These are phyloP conservation scores for Enteromius viviparus DNA, from an alignment of 2,797 vertebrate genomes.

Conservation along the genomic window DNA sequence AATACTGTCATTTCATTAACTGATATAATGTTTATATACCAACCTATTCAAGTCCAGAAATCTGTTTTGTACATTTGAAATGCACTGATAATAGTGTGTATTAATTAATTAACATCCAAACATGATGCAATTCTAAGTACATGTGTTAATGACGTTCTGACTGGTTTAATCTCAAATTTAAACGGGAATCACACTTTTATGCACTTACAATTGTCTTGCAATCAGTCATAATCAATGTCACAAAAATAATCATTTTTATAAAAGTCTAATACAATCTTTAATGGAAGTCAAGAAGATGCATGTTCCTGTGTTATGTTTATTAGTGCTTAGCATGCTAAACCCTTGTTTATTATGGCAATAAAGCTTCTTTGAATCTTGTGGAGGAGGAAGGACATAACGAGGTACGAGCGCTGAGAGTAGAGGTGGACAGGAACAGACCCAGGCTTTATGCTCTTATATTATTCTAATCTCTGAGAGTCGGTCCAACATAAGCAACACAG, in stretches of 20 bases:
- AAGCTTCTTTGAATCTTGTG: conserved; percentile 6
- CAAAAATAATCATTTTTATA: neutral
- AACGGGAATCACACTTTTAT: neutral
- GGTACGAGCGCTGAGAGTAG: conserved; percentile 37
- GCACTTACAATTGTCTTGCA: neutral
- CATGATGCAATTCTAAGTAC: neutral
- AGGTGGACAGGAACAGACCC: conserved; percentile 68
- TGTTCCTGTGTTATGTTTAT: neutral
- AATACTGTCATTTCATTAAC: too few relatives aligned
- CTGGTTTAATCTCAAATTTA: neutral
- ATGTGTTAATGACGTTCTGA: neutral
- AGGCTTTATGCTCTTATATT: conserved; percentile 77
- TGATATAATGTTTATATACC: too few relatives aligned
- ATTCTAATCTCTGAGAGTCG: conserved; percentile 77
- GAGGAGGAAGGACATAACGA: conserved; percentile 32
- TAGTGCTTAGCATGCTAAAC: neutral
- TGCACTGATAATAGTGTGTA: neutral
- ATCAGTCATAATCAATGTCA: neutral
- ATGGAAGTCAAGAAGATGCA: neutral
- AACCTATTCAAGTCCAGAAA: too few relatives aligned
- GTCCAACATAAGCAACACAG: conserved; percentile 78
- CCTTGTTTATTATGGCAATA: neutral
- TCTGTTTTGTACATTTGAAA: too few relatives aligned
- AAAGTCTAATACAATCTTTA: neutral
- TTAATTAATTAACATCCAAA: conserved; percentile 10